Percentiles rank a stretch among this genome's conserved stretches.
Evolutionary conservation across 2,888 invertebrate genomes (phyloP).

Genomic region (Tinea semifulvella): DNA sequence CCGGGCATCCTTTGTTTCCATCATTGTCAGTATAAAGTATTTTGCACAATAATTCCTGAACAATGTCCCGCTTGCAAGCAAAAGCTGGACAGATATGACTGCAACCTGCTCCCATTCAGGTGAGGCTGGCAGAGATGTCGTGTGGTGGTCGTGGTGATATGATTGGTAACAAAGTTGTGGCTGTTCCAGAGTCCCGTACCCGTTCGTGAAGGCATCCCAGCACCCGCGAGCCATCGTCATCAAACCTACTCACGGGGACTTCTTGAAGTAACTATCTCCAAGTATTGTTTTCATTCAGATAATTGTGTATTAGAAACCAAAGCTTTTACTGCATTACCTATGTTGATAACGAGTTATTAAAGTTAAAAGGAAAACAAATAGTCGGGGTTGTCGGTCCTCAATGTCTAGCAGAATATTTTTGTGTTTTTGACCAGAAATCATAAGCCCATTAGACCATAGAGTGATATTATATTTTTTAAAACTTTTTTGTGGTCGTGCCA

Average conservation of each 20-base stretch:
- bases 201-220: constrained; percentile 83
- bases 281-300: neutral
- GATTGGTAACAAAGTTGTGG: constrained; percentile 9
- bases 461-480: too few relatives aligned
- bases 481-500: too few relatives aligned
- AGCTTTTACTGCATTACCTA: neutral
- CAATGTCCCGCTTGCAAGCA: constrained; percentile 81
- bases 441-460: too few relatives aligned
- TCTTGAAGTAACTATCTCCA: constrained; percentile 74
- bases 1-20: constrained; percentile 90
- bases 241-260: constrained; percentile 88
- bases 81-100: constrained; percentile 62
- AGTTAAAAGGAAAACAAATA: too few relatives aligned
- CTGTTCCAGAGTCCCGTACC: constrained; percentile 79
- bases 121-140: constrained; percentile 28
- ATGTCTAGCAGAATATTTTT: too few relatives aligned
- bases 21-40: constrained; percentile 85
- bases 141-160: constrained; percentile 22
- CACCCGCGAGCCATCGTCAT: constrained; percentile 84
- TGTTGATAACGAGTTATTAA: neutral
- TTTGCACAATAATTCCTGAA: constrained; percentile 81
- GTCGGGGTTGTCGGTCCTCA: too few relatives aligned
- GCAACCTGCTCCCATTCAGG: constrained; percentile 82
- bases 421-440: too few relatives aligned
- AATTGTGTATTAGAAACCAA: neutral